phyloP scores from a whole-genome alignment of 2,797 vertebrate genomes.

The Lithobates sylvaticus region DNA sequence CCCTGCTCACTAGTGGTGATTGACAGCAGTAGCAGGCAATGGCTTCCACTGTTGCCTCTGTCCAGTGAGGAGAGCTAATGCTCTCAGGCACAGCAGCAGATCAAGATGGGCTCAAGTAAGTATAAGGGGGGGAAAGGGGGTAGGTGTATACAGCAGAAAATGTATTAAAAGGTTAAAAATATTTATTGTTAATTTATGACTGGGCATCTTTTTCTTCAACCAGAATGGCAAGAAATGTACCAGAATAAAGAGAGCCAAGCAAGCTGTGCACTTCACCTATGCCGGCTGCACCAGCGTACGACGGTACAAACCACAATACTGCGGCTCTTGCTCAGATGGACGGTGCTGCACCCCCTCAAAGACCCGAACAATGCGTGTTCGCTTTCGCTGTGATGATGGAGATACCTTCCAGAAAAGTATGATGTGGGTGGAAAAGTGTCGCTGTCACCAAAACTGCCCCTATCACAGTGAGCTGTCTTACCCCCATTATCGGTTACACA shows the following conservation, averaged over 20 bases:
- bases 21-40: no score
- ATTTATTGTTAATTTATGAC: not conserved
- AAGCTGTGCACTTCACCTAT: conserved; percentile 75
- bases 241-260: conserved; percentile 72
- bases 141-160: no score
- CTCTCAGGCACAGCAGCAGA: no score
- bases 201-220: conserved; percentile 6
- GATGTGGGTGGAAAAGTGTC: conserved; percentile 85
- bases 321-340: conserved; percentile 77
- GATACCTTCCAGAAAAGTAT: conserved; percentile 80
- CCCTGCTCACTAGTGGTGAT: no score
- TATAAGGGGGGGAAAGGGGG: no score
- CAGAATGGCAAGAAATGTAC: conserved; percentile 82
- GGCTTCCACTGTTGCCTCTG: no score
- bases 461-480: conserved; percentile 72
- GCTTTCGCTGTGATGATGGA: conserved; percentile 83
- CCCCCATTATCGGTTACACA: conserved; percentile 58
- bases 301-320: conserved; percentile 80
- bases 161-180: no score
- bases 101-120: no score
- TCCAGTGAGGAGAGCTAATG: no score
- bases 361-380: conserved; percentile 75
- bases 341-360: conserved; percentile 80
- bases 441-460: conserved; percentile 81
- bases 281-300: conserved; percentile 79